Evolutionary conservation across 1,140 invertebrate species (phyloP).

Genomic region (Eubasilissa regina): DNA sequence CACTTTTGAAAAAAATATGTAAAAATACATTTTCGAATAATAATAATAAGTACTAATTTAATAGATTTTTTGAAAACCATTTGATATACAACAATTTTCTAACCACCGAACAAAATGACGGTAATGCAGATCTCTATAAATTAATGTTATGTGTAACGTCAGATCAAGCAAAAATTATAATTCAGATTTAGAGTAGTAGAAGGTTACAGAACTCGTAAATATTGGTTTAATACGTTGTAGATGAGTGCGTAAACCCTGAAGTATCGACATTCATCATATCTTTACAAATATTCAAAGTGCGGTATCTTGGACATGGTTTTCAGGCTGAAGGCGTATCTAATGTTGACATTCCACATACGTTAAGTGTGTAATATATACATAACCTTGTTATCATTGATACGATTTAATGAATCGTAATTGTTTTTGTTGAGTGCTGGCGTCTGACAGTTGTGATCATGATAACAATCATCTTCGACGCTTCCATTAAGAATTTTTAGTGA

Average conservation of each 20-base stretch:
- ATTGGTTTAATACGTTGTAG: not conserved
- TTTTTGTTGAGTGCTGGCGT: conserved; percentile 8
- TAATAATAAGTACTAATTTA: no score
- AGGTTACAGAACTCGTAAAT: conserved; percentile 6
- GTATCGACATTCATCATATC: not conserved
- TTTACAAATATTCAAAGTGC: conserved; percentile 8
- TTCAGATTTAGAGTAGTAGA: not conserved
- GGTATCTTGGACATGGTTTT: not conserved
- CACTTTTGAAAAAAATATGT: no score
- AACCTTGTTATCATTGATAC: conserved; percentile 26
- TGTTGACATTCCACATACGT: conserved; percentile 45
- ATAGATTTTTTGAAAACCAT: no score
- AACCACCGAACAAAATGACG: not conserved
- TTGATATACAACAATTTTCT: no score
- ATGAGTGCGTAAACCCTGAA: not conserved
- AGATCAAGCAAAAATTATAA: conserved; percentile 8
- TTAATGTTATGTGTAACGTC: conserved; percentile 7
- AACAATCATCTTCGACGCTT: not conserved
- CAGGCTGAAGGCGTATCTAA: conserved; percentile 33
- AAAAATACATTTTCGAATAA: no score
- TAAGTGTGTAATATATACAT: conserved; percentile 29
- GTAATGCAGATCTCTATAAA: conserved; percentile 12
- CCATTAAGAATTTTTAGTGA: conserved; percentile 1
- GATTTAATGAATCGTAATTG: conserved; percentile 2
- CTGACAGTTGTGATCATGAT: conserved; percentile 15